Conservation (phyloP, 2,797 vertebrate genomes). For the Pogoniulus pusillus region DNA sequence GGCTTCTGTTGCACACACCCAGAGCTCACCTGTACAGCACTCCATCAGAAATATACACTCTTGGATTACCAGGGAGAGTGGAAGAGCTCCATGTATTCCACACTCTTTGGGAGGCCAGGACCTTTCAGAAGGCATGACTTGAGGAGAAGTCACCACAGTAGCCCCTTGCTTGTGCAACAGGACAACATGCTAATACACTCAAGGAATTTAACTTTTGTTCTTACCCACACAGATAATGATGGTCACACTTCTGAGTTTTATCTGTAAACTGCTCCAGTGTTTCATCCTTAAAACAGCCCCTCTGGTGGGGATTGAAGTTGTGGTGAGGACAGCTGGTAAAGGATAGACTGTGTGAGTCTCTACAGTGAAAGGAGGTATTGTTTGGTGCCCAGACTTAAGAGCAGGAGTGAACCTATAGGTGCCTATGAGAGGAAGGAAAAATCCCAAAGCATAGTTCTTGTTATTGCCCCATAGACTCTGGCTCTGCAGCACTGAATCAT, state of each 20-base stretch:
- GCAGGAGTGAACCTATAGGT: neutral
- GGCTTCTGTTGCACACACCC: neutral
- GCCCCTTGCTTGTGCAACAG: neutral
- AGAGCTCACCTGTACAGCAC: rapidly evolving
- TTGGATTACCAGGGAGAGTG: neutral
- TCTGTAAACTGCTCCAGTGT: neutral
- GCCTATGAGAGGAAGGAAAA: neutral
- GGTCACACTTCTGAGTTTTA: neutral
- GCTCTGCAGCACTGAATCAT: neutral
- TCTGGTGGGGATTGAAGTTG: neutral
- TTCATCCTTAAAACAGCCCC: neutral
- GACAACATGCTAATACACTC: neutral
- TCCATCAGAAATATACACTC: neutral
- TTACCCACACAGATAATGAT: neutral
- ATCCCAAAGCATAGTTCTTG: neutral
- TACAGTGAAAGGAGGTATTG: neutral
- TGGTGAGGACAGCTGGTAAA: neutral
- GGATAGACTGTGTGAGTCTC: neutral
- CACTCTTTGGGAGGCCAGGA: neutral
- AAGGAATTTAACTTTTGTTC: conserved; percentile 9
- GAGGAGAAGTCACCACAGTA: neutral
- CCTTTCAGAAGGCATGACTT: neutral
- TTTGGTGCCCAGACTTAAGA: neutral
- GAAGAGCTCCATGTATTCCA: neutral
- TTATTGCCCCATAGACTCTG: neutral